A percentile compares a stretch with the other conserved stretches of the same genome.
These are phyloP conservation scores for Palloptera scutellata DNA, from an alignment of 2,888 invertebrate genomes.

Conservation along the genomic window DNA sequence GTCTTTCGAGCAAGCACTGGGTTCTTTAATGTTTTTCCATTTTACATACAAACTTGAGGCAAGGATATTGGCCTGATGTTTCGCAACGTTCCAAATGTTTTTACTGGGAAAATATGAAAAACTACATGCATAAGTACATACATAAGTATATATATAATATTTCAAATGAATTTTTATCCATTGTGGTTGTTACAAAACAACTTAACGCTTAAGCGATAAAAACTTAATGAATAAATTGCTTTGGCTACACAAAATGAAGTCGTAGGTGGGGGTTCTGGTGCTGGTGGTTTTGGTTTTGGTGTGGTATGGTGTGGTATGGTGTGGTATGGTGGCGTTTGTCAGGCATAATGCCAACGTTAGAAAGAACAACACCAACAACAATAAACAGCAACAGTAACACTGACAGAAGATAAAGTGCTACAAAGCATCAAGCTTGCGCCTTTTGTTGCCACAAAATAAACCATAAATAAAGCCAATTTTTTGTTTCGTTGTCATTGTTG, in stretches of 20 bases:
- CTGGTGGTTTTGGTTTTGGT: no score
- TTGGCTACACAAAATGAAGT: neutral
- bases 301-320: no score
- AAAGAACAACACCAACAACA: neutral
- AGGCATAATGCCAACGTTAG: neutral
- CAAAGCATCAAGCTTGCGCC: neutral
- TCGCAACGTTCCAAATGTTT: no score
- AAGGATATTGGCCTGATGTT: no score
- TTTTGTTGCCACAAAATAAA: conserved; percentile 6
- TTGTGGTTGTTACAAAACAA: neutral
- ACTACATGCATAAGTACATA: no score
- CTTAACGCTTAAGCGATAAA: conserved; percentile 1
- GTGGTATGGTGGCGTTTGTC: neutral
- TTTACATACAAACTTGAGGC: no score
- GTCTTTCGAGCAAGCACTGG: no score
- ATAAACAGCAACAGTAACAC: neutral
- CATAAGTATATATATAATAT: neutral
- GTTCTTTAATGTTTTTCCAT: no score
- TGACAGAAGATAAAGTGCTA: neutral
- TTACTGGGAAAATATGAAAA: no score
- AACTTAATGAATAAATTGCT: conserved; percentile 8
- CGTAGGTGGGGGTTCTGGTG: neutral
- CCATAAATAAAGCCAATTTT: conserved; percentile 11
- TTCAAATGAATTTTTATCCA: neutral
- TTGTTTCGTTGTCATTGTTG: neutral